Evolutionary conservation across 1,140 invertebrate species (phyloP).

Genomic region (Subanguina moxae): DNA sequence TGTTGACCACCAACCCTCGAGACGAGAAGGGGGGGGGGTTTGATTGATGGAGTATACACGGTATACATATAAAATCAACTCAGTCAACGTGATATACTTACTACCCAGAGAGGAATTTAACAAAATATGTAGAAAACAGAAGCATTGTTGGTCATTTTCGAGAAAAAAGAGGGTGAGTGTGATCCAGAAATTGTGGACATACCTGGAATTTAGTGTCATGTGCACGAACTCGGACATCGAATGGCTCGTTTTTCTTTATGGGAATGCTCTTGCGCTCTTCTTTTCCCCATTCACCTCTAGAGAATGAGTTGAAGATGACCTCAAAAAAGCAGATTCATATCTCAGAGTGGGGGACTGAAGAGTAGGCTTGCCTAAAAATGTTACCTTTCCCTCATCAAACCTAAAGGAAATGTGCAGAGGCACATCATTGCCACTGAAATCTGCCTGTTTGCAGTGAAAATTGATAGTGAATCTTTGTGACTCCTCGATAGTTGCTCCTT

Average conservation of each 20-base stretch:
- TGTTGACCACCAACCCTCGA: too few species aligned
- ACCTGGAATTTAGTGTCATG: conserved; percentile 57
- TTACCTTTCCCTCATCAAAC: conserved; percentile 56
- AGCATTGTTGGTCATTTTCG: too few species aligned
- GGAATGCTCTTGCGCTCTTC: conserved; percentile 56
- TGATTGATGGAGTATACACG: too few species aligned
- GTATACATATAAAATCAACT: too few species aligned
- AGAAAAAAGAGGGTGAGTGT: too few species aligned
- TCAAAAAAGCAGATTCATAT: conserved; percentile 45
- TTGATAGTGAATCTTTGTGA: conserved; percentile 57
- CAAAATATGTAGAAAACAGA: too few species aligned
- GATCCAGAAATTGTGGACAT: too few species aligned
- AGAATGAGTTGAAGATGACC: conserved; percentile 39
- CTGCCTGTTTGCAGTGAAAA: conserved; percentile 46
- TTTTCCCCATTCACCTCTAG: conserved; percentile 58
- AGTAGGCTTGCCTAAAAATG: conserved; percentile 8
- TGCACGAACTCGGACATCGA: conserved; percentile 57
- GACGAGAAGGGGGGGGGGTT: too few species aligned
- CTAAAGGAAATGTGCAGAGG: conserved; percentile 55
- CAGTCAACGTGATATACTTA: too few species aligned
- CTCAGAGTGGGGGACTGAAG: conserved; percentile 6
- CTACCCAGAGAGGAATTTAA: too few species aligned
- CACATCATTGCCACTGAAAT: conserved; percentile 57
- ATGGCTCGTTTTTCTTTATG: conserved; percentile 54
- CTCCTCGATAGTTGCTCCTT: conserved; percentile 53